Conservation (phyloP, 2,113 vertebrate genomes). For the Planiliza haematocheilus region DNA sequence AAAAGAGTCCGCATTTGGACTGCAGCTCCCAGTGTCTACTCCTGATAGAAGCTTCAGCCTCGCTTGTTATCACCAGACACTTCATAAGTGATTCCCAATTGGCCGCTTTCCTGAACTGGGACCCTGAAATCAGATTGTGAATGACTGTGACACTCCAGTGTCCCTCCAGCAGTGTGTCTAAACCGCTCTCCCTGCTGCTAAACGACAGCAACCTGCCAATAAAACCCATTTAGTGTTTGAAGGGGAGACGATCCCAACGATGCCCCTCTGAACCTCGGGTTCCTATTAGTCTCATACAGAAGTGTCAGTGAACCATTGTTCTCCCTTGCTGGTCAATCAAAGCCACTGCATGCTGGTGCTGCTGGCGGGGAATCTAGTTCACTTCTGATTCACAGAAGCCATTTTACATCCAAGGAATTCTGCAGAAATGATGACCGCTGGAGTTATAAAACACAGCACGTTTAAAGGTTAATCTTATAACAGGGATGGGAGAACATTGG, state of each 20-base stretch:
- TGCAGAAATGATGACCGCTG: not conserved
- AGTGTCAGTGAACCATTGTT: constrained; percentile 45
- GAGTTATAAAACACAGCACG: not conserved
- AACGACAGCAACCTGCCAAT: constrained; percentile 67
- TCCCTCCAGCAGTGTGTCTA: constrained; percentile 53
- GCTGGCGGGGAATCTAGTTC: constrained; percentile 18
- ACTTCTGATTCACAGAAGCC: constrained; percentile 28
- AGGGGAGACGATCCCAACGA: constrained; percentile 26
- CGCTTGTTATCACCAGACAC: constrained; percentile 70
- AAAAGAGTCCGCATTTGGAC: constrained; percentile 36
- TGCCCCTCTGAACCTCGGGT: constrained; percentile 20
- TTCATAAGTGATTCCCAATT: constrained; percentile 74
- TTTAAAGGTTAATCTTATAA: not conserved
- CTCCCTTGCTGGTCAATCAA: constrained; percentile 61
- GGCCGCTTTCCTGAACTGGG: constrained; percentile 62
- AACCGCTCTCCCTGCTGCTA: constrained; percentile 23
- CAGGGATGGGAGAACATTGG: not conserved
- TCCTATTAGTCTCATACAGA: constrained; percentile 47
- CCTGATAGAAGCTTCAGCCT: constrained; percentile 64
- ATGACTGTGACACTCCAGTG: constrained; percentile 59
- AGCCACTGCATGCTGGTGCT: constrained; percentile 11
- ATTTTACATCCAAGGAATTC: constrained; percentile 3
- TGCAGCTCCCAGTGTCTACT: constrained; percentile 27
- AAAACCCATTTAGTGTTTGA: constrained; percentile 55
- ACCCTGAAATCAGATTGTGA: constrained; percentile 67